Base-by-base conservation (phyloP, 2,797 vertebrate species). In the Onychomys torridus region DNA sequence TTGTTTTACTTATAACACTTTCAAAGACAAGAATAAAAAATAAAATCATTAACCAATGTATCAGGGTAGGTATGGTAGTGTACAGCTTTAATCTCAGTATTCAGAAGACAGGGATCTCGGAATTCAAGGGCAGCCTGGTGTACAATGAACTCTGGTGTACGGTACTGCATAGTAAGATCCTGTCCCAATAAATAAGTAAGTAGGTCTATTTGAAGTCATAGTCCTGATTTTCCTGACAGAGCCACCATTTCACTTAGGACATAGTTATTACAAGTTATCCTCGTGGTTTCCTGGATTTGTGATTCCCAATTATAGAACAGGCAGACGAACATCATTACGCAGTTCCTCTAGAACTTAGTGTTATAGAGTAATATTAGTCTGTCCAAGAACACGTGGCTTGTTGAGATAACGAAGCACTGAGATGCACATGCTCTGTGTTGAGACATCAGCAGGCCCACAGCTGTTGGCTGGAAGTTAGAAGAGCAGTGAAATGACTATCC, bases 21-120 rank as follows among this genome's bases (percentile, higher is more conserved):
- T 94, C 52, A 93, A 91, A 90, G 46, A 92, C 77, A 49, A 97
- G 52, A 46, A 95, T 92, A 88, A 87, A 16, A 86, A n/a, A n/a
- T 67, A 55, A 67, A 59, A 61, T 40, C 13, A 69, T 86, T 92
- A 89, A 90, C 23, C 77, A 78, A 81, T 46, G 67, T 67, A 63
- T 83, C 40, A 89, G 75, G 63, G 43, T 19, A 1, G 2, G 46
- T 69, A 23, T 49, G 21, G 32, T 69, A 52, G 46, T 52, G 32
- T 52, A 25, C 83, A 69, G 46, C 65, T 86, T 69, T 52, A 85
- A 86, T 69, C 63, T 43, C 32, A 5, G 11, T 23, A 23, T 49
- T 67, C 32, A n/a, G 61, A 49, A 43, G 29, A 65, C 82, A n/a
- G 34, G 57, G n/a, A 40, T 27, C 52, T n/a, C 13, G 11, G 61